A percentile compares a stretch with the other conserved stretches of the same genome.
These are phyloP conservation scores for Vireo altiloquus DNA, from an alignment of 2,113 vertebrate species.

Conservation along the genomic window DNA sequence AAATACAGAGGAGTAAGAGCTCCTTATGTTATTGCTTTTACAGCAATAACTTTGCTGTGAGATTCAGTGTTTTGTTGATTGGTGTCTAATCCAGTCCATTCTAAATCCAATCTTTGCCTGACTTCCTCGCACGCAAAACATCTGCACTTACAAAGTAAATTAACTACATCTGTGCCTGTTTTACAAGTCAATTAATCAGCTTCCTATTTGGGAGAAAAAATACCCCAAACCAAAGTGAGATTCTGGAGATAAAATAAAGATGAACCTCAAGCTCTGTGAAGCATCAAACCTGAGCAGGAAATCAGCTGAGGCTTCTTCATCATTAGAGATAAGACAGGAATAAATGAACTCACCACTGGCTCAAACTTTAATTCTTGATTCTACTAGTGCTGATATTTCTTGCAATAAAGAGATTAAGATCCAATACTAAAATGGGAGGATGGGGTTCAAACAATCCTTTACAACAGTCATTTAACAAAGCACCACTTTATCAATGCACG, in stretches of 20 bases:
- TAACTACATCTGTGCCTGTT: neutral
- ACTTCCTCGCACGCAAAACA: neutral
- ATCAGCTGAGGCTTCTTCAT: neutral
- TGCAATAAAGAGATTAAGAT: neutral
- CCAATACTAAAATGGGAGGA: neutral
- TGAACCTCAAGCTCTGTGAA: neutral
- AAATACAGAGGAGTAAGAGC: neutral
- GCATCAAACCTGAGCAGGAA: neutral
- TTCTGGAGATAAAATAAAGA: neutral
- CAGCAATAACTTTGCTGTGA: neutral
- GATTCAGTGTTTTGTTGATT: neutral
- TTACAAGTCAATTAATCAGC: neutral
- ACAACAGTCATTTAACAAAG: neutral
- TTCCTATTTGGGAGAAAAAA: neutral
- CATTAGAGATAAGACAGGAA: neutral
- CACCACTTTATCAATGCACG: neutral
- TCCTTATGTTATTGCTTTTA: neutral
- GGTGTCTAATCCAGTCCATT: neutral
- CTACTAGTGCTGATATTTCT: neutral
- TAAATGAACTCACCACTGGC: neutral
- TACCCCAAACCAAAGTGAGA: neutral
- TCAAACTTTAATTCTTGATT: neutral
- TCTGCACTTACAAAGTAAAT: neutral
- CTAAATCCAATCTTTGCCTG: neutral
- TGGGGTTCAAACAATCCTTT: neutral